Base-by-base conservation (phyloP, 2,888 invertebrate genomes). In the Drymonia ruficornis region DNA sequence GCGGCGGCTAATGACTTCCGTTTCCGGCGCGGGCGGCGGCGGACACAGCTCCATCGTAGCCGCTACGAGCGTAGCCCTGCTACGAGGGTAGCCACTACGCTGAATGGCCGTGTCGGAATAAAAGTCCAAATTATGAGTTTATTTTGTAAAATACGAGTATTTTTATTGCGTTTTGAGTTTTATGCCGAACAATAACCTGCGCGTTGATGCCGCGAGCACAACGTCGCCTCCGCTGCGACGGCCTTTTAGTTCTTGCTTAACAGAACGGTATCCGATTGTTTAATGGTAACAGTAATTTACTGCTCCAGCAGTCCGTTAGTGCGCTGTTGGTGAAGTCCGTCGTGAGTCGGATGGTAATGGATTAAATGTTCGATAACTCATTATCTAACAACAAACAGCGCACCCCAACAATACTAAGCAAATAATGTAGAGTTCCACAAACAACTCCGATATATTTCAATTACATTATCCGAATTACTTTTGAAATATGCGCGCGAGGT, bases 1-100 rank as follows among this genome's bases (percentile, higher is more conserved):
- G 64, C 69, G 77, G 67, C 67, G 74, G 76, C 70, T 84, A 86
- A 87, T 86, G 86, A 86, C 87, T 86, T 87, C 87, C 88, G 74
- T 53, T 82, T 87, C 88, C 87, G 85, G 76, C 75, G 70, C 88
- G 87, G 85, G 76, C 75, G 70, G 65, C 64, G 67, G 71, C 74
- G 74, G 69, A 70, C 71, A 67, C 59, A 57, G 65, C 74, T 64
- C 67, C 68, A 61, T 59, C 68, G 71, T 67, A 73, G 67, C 73
- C 61, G 65, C 65, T 65, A 67, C 67, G 63, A 64, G 53, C 67
- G 69, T 66, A 65, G 72, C 65, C 60, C 53, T 54, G 56, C 63
- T 67, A 65, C 66, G 59, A 50, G 52, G 58, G 56, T 42, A 55
- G 59, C 53, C 55, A 59, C 59, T 57, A 51, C 60, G 50, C 19